phyloP scores from a whole-genome alignment of 2,797 vertebrate species.

The Parauchenoglanis ngamensis region DNA sequence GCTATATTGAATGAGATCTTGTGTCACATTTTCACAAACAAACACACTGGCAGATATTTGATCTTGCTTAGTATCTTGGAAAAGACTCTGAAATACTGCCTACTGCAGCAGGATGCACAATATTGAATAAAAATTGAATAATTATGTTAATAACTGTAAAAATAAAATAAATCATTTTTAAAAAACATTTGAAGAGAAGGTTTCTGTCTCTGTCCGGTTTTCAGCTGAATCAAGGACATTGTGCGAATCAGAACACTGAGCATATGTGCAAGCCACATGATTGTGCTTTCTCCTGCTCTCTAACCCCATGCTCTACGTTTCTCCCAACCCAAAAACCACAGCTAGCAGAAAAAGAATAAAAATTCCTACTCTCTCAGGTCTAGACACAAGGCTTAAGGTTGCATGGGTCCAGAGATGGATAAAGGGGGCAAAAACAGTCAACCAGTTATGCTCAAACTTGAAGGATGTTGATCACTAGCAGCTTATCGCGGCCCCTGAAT shows the following conservation, averaged over 20 bases:
- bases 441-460: conserved; percentile 65
- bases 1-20: not conserved
- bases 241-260: conserved; percentile 69
- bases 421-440: conserved; percentile 50
- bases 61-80: not conserved
- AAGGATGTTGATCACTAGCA: conserved; percentile 79
- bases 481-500: conserved; percentile 76
- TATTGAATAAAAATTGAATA: not conserved
- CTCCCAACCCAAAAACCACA: conserved; percentile 47
- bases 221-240: conserved; percentile 54
- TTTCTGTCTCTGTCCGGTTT: not conserved
- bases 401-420: conserved; percentile 60
- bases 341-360: conserved; percentile 37
- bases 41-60: not conserved
- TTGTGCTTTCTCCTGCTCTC: conserved; percentile 55
- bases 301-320: conserved; percentile 46
- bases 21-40: not conserved
- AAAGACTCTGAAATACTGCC: not conserved
- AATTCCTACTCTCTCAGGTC: conserved; percentile 36
- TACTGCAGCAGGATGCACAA: not conserved
- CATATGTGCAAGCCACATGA: conserved; percentile 55
- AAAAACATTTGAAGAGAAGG: not conserved
- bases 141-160: not conserved
- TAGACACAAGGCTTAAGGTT: conserved; percentile 55
- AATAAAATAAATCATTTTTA: not conserved